Base-by-base conservation (phyloP, 2,797 vertebrate species). In the Sparidentex hasta region DNA sequence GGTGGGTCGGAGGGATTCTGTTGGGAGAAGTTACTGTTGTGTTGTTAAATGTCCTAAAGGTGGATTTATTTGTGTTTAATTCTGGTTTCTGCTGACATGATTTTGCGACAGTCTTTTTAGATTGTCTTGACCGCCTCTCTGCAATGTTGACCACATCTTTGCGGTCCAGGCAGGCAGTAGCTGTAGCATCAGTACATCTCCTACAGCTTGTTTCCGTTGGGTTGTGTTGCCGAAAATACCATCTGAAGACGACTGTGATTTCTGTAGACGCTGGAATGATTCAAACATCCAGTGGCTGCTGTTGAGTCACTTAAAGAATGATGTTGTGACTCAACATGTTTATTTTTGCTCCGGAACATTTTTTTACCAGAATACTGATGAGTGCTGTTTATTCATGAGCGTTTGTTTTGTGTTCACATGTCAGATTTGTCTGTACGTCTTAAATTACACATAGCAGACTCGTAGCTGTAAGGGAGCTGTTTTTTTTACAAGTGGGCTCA, bases 401-500 rank as follows among this genome's bases (percentile, higher is more conserved):
- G n/a, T 13, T 46, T 64, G 23, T 14, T 18, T 47, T 17, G 54
- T 27, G 29, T 41, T 41, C 14, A 7, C 54, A 54, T 33, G 9
- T 56, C 38, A 59, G 33, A 46, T 20, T 11, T 23, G 8, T 27
- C 51, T 25, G 51, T 58, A 13, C 25, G 4, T 25, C 56, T 29
- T 44, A 29, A 64, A 51, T 8, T 6, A 38, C 57, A 23, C 29
- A 6, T 2, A 71, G 4, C 5, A 7, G 18, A 14, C 57, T 51
- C 7, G 38, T 46, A 69, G 63, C 52, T 51, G 50, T 55, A 59
- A 27, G 43, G 48, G 71, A 51, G 59, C 50, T 43, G 65, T 63
- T 66, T 56, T 56, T 65, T 84, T 48, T 55, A 61, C 44, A 76
- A 76, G 63, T 50, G 56, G 16, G 62, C 57, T 72, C 65, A 79